Evolutionary conservation across 2,797 vertebrate genomes (phyloP), one percentile per base, ranked within the genome.

Genomic region (Alauda arvensis): DNA sequence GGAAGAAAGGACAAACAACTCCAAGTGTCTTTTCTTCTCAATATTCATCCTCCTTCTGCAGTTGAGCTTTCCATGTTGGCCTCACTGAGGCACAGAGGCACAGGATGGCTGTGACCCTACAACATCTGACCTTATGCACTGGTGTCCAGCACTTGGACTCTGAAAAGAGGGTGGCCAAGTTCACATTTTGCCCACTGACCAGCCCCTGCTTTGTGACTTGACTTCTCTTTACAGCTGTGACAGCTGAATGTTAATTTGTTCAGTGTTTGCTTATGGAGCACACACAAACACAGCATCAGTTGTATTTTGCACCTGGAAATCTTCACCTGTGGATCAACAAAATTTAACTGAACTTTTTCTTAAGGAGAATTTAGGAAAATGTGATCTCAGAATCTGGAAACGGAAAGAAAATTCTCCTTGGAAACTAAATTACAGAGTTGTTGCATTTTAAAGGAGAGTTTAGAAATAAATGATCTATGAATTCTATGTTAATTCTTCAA

Each of bases 251-350:
- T 33, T 40, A 51, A 52, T 63, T 62, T 43, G 37, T 43, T 78
- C 65, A 10, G 0, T 53, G 33, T 67, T 74, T 59, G 25, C 3
- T 57, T 61, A 19, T 10, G 17, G 57, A 77, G 20, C 26, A 40
- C 34, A 48, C 16, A n/a, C n/a, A 77, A 39, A 23, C 23, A 40
- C 34, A 37, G 59, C 20, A 69, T 42, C 42, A 20, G 33, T 46
- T 65, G 25, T 46, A 7, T 77, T 80, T 46, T 77, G 45, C 34
- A 26, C 43, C 57, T 72, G 61, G 6, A 49, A 28, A 33, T 83
- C 20, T 61, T 60, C 42, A 18, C 0, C 0, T 29, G 10, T 83
- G 2, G 66, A 19, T 49, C 31, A 31, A 21, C n/a, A 31, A 11
- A 57, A 29, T 85, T 80, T 69, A 28, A 42, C 8, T 28, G 23